phyloP scores from a whole-genome alignment of 2,797 vertebrate species.

The Falco rusticolus region DNA sequence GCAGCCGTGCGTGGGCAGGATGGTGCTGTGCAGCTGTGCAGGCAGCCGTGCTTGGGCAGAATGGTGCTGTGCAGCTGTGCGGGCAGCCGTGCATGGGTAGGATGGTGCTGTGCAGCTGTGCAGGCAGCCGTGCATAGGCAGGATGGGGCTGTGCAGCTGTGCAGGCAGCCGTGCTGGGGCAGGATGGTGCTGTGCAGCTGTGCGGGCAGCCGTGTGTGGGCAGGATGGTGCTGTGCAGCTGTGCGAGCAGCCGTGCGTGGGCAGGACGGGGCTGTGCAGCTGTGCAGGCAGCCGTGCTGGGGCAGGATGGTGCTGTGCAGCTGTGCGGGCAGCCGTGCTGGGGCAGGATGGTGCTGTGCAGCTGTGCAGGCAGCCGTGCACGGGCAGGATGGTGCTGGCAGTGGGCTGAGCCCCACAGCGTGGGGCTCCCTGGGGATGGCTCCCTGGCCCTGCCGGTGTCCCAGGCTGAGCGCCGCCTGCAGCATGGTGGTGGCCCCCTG shows the following conservation, averaged over 20 bases:
- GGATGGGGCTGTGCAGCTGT: not conserved
- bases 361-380: not conserved
- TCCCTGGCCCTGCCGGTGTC: not conserved
- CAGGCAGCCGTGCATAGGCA: not conserved
- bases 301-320: not conserved
- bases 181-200: not conserved
- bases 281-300: not conserved
- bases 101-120: not conserved
- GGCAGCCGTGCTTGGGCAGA: not conserved
- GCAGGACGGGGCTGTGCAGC: not conserved
- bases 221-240: not conserved
- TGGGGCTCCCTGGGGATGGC: not conserved
- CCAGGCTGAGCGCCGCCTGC: fast-evolving
- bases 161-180: not conserved
- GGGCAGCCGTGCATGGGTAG: not conserved
- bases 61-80: not conserved
- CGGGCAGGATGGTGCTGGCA: not conserved
- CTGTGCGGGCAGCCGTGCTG: not conserved
- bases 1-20: not conserved
- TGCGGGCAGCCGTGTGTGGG: not conserved
- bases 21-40: not conserved
- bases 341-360: not conserved
- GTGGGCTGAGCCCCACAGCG: not conserved
- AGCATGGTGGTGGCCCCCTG: fast-evolving
- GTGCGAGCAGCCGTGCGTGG: not conserved